A percentile compares a stretch with the other conserved stretches of the same genome.
Evolutionary conservation across 2,113 vertebrate genomes (phyloP).

Genomic region (Etheostoma spectabile): DNA sequence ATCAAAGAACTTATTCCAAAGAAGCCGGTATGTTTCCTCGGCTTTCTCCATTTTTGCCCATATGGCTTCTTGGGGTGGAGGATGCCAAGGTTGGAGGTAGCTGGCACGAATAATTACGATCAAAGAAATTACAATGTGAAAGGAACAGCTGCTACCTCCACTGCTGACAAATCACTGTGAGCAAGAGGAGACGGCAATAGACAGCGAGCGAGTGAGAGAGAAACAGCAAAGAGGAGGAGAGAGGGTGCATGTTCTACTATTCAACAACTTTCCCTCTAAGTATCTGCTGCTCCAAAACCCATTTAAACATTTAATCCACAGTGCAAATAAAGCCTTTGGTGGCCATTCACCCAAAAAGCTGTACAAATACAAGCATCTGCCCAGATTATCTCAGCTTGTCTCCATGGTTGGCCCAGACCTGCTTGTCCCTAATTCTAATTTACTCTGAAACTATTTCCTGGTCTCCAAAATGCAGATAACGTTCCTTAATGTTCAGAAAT

Average conservation of each 20-base stretch:
- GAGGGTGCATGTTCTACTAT: slow-evolving; percentile 37
- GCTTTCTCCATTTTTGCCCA: slow-evolving; percentile 65
- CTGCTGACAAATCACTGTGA: slow-evolving; percentile 77
- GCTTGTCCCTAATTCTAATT: slow-evolving; percentile 54
- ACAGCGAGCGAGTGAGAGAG: slow-evolving; percentile 13
- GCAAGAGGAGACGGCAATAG: slow-evolving; percentile 53
- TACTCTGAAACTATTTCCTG: slow-evolving; percentile 45
- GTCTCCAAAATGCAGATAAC: slow-evolving; percentile 24
- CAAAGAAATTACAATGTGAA: slow-evolving; percentile 79
- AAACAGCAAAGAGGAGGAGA: slow-evolving; percentile 61
- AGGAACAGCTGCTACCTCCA: slow-evolving; percentile 79
- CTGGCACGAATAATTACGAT: slow-evolving; percentile 79
- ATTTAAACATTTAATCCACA: slow-evolving; percentile 73
- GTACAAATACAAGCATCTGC: slow-evolving; percentile 74
- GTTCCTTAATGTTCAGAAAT: slow-evolving; percentile 36
- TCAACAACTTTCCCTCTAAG: slow-evolving; percentile 62
- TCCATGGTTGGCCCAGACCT: slow-evolving; percentile 22
- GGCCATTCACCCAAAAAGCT: slow-evolving; percentile 65
- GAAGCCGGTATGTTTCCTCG: slow-evolving; percentile 56
- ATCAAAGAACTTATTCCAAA: slow-evolving; percentile 70
- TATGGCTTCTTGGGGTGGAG: slow-evolving; percentile 70
- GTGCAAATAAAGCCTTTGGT: slow-evolving; percentile 64
- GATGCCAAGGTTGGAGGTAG: slow-evolving; percentile 75
- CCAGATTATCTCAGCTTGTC: slow-evolving; percentile 68
- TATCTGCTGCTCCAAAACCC: slow-evolving; percentile 63